Conservation (phyloP, 1,140 invertebrate species). For the Rhopalosiphum maidis region DNA sequence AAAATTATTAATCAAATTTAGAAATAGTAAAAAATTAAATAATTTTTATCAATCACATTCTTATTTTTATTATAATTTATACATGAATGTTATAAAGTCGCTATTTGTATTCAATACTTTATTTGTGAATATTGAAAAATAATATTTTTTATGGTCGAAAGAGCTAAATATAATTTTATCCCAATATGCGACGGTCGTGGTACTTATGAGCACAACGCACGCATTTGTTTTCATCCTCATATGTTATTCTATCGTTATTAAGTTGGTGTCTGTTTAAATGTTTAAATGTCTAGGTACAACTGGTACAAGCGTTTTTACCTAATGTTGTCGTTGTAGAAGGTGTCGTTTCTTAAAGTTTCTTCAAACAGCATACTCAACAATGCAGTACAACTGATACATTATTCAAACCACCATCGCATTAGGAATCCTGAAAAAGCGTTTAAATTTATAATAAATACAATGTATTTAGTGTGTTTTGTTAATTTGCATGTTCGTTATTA, state of each 20-base stretch:
- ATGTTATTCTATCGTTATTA: neutral
- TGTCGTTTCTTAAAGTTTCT: constrained; percentile 24
- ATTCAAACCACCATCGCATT: constrained; percentile 49
- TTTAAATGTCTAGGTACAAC: neutral
- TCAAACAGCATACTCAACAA: constrained; percentile 54
- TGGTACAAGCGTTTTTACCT: constrained; percentile 78
- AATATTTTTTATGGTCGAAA: neutral
- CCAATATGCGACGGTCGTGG: neutral
- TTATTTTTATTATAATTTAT: too few species aligned
- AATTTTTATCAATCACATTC: too few species aligned
- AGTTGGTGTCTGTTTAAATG: neutral
- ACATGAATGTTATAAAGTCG: neutral
- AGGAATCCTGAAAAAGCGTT: constrained; percentile 12
- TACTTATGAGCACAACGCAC: neutral
- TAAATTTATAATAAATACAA: neutral
- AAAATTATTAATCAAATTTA: too few species aligned
- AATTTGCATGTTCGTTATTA: neutral
- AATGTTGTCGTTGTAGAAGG: constrained; percentile 73
- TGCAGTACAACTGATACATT: constrained; percentile 32
- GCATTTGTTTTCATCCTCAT: neutral
- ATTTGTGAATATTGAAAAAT: neutral
- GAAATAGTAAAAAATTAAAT: too few species aligned
- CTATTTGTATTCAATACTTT: neutral
- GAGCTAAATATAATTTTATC: neutral
- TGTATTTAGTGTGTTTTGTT: neutral